A percentile compares a stretch with the other conserved stretches of the same genome.
These are phyloP conservation scores for Antrozous pallidus DNA, from an alignment of 2,797 vertebrate species.

Conservation along the genomic window DNA sequence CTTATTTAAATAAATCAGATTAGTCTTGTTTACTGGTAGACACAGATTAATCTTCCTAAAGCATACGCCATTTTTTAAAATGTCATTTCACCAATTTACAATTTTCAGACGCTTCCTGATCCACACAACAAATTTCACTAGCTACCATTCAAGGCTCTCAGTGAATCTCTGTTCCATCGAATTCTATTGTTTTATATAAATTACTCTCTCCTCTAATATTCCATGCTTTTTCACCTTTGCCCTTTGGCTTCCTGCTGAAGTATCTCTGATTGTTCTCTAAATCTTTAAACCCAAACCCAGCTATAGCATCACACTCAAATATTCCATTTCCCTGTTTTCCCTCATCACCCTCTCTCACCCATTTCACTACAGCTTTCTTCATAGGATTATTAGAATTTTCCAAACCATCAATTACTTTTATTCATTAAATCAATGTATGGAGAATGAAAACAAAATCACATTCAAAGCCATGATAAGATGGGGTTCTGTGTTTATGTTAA, in stretches of 20 bases:
- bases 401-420: not conserved
- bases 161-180: not conserved
- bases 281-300: not conserved
- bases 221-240: not conserved
- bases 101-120: not conserved
- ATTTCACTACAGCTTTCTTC: not conserved
- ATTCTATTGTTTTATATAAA: not conserved
- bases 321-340: not conserved
- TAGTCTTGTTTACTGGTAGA: not conserved
- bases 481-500: not conserved
- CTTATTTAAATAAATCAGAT: slow-evolving; percentile 21
- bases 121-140: not conserved
- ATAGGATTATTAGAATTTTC: not conserved
- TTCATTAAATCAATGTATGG: not conserved
- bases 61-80: not conserved
- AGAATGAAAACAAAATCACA: not conserved
- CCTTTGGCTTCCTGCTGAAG: not conserved
- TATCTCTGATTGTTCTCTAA: not conserved
- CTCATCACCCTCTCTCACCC: not conserved
- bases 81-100: not conserved
- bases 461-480: not conserved
- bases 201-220: not conserved
- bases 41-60: slow-evolving; percentile 27
- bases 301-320: not conserved
- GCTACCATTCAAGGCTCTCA: not conserved